A percentile compares a stretch with the other conserved stretches of the same genome.
Evolutionary conservation across 53 echinoderm and acorn worm species (phyloP).

Genomic region (Echinarachnius parma): DNA sequence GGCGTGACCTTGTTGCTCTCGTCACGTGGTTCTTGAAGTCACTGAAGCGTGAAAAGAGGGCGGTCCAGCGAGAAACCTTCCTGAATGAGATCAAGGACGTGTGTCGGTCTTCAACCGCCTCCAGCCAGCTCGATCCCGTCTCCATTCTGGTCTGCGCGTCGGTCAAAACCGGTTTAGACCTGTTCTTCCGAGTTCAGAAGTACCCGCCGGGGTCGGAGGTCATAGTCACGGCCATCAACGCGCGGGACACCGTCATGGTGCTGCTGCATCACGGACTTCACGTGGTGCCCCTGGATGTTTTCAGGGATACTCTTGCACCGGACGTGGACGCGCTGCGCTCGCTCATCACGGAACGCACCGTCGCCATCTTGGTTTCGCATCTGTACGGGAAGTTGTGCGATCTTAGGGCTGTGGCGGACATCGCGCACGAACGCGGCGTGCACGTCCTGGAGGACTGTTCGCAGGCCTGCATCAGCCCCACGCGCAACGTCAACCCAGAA

Average conservation of each 20-base stretch:
- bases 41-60: not conserved
- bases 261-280: slow-evolving; percentile 72
- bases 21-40: slow-evolving; percentile 3
- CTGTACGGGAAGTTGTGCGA: slow-evolving; percentile 74
- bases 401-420: slow-evolving; percentile 55
- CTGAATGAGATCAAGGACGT: slow-evolving; percentile 36
- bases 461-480: slow-evolving; percentile 51
- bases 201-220: slow-evolving; percentile 89
- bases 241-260: slow-evolving; percentile 62
- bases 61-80: slow-evolving; percentile 1
- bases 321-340: slow-evolving; percentile 58
- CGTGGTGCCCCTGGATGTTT: slow-evolving; percentile 74
- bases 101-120: slow-evolving; percentile 19
- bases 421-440: slow-evolving; percentile 59
- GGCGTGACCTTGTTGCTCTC: slow-evolving; percentile 28
- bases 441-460: slow-evolving; percentile 87
- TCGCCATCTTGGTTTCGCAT: slow-evolving; percentile 76
- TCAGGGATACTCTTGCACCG: slow-evolving; percentile 59
- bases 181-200: slow-evolving; percentile 77
- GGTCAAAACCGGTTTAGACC: slow-evolving; percentile 73
- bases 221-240: slow-evolving; percentile 83
- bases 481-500: slow-evolving; percentile 58
- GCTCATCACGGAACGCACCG: slow-evolving; percentile 66
- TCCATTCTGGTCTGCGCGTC: slow-evolving; percentile 65
- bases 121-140: slow-evolving; percentile 13